These are phyloP conservation scores for Sycobia sp. DNA, from an alignment of 1,140 invertebrate species.

Conservation along the genomic window DNA sequence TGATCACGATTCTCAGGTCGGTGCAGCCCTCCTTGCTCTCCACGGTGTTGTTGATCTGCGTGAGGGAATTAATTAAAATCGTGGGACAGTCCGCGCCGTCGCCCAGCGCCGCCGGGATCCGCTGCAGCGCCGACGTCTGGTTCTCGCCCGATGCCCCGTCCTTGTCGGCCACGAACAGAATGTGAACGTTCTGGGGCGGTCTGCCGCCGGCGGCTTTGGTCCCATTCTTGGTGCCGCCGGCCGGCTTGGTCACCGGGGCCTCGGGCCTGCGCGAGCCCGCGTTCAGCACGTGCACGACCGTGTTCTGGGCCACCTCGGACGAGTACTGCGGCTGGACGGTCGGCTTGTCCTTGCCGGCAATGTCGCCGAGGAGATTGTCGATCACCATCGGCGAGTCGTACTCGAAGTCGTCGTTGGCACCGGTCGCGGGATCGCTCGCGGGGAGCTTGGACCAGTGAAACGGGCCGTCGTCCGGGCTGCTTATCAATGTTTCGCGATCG, in stretches of 20 bases:
- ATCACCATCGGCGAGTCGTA: conserved; percentile 14
- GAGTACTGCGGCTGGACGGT: conserved; percentile 6
- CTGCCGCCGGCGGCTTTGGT: conserved; percentile 8
- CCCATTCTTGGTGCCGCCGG: background rate
- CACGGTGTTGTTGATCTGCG: conserved; percentile 56
- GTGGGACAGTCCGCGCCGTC: conserved; percentile 50
- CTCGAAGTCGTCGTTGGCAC: background rate
- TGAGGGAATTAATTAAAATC: conserved; percentile 57
- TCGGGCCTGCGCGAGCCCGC: conserved; percentile 41
- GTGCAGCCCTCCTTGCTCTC: conserved; percentile 58
- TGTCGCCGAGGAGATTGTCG: conserved; percentile 14
- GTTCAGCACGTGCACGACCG: conserved; percentile 54
- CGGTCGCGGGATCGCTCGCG: conserved; percentile 25
- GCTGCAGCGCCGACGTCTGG: conserved; percentile 2
- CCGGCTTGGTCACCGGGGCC: conserved; percentile 32
- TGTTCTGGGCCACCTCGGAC: conserved; percentile 53
- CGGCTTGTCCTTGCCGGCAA: background rate
- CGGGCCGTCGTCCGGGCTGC: conserved; percentile 24
- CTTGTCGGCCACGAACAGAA: conserved; percentile 51
- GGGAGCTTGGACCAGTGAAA: conserved; percentile 51
- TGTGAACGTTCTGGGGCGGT: conserved; percentile 52
- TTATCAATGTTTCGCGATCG: too few species aligned
- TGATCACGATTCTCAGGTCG: conserved; percentile 59
- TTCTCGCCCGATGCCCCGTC: conserved; percentile 33
- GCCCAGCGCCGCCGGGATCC: background rate